These are phyloP conservation scores for Yasuhikotakia modesta DNA, from an alignment of 2,797 vertebrate genomes.

Conservation along the genomic window DNA sequence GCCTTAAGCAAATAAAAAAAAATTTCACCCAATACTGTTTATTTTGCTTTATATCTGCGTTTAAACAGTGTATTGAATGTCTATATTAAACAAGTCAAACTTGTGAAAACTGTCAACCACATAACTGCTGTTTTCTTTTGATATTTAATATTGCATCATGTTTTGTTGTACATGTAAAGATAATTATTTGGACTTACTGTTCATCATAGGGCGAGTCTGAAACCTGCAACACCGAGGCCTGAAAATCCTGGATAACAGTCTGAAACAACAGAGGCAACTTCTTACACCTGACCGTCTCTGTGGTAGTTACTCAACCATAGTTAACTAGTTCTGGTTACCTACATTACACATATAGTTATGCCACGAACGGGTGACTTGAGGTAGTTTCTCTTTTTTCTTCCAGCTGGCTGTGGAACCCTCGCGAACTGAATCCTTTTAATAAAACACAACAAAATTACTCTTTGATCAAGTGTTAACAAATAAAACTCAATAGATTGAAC, in stretches of 20 bases:
- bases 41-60: no score
- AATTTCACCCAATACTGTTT: no score
- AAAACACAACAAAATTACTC: constrained; percentile 34
- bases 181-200: constrained; percentile 79
- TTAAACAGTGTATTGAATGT: no score
- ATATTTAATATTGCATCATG: no score
- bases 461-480: neutral
- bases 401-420: constrained; percentile 90
- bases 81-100: no score
- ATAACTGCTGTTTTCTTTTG: no score
- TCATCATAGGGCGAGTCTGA: constrained; percentile 98
- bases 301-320: neutral
- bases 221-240: constrained; percentile 94
- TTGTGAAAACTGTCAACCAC: no score
- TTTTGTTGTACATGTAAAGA: neutral
- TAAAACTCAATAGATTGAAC: neutral
- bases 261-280: constrained; percentile 56
- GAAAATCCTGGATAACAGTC: constrained; percentile 99
- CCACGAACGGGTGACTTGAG: constrained; percentile 95
- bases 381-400: constrained; percentile 98
- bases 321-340: constrained; percentile 37
- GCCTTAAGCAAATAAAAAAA: no score
- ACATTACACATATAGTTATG: constrained; percentile 99
- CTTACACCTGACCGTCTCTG: neutral
- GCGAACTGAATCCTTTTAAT: constrained; percentile 86